These are phyloP conservation scores for Thereuonema tuberculata DNA, from an alignment of 1,140 invertebrate genomes.

Conservation along the genomic window DNA sequence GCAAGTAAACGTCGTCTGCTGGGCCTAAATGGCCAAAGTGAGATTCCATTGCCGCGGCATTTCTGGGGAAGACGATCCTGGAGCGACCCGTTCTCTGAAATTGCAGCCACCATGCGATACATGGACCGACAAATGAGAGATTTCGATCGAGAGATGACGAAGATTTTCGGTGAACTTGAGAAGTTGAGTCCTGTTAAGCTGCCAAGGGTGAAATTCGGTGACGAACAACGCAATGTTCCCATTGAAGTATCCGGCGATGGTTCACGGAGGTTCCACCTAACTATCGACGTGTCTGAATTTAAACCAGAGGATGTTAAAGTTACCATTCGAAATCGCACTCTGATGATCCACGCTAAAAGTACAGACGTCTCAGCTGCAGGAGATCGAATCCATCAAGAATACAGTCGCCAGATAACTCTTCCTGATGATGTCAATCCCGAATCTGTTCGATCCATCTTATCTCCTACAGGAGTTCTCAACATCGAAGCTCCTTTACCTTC, in stretches of 20 bases:
- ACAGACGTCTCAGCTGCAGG: background rate
- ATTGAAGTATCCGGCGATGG: background rate
- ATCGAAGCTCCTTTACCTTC: background rate
- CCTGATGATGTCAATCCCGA: background rate
- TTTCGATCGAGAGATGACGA: background rate
- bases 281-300: background rate
- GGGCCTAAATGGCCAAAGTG: no score
- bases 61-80: background rate
- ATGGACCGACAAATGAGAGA: background rate
- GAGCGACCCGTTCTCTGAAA: background rate
- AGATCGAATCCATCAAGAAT: background rate
- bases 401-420: background rate
- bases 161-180: background rate
- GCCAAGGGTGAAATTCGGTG: background rate
- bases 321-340: background rate
- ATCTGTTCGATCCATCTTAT: background rate
- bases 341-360: background rate
- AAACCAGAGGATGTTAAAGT: conserved; percentile 4
- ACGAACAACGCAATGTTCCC: background rate
- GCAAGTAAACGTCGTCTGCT: no score
- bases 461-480: background rate
- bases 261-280: background rate
- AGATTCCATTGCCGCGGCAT: no score
- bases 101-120: background rate
- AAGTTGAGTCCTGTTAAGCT: background rate